A percentile compares a stretch with the other conserved stretches of the same genome.
Conservation (phyloP, 2,797 vertebrate species). For the Schizothorax lantsangensis region DNA sequence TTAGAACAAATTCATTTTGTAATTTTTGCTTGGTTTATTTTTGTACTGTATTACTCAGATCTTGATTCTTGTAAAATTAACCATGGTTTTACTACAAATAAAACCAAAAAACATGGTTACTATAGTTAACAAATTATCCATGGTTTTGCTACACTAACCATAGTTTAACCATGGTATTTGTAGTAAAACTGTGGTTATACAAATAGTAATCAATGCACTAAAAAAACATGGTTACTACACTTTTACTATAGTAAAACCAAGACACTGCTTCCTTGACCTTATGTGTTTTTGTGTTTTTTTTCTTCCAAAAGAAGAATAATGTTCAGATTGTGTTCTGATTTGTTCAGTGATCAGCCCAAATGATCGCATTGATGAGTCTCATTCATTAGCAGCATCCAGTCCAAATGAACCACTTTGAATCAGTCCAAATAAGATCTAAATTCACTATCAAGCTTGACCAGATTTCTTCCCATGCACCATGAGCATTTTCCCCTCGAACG, state of each 20-base stretch:
- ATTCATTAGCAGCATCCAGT: neutral
- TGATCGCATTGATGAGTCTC: neutral
- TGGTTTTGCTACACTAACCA: too few relatives aligned
- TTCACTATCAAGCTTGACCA: neutral
- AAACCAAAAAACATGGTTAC: too few relatives aligned
- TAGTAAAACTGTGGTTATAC: too few relatives aligned
- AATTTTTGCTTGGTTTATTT: neutral
- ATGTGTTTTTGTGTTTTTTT: neutral
- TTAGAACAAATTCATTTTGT: neutral
- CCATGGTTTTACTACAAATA: too few relatives aligned
- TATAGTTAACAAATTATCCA: too few relatives aligned
- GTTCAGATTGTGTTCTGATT: neutral
- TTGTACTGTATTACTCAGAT: neutral
- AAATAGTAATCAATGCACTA: too few relatives aligned
- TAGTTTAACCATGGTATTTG: too few relatives aligned
- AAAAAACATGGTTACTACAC: too few relatives aligned
- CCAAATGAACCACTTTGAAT: too few relatives aligned
- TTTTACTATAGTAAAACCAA: too few relatives aligned
- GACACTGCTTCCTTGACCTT: neutral
- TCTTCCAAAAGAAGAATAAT: neutral
- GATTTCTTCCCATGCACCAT: too few relatives aligned
- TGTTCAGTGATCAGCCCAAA: neutral
- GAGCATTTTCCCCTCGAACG: neutral
- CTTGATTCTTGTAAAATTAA: neutral
- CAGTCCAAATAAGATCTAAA: neutral